These are phyloP conservation scores for Sinelater perroti DNA, from an alignment of 2,888 invertebrate species.

Conservation along the genomic window DNA sequence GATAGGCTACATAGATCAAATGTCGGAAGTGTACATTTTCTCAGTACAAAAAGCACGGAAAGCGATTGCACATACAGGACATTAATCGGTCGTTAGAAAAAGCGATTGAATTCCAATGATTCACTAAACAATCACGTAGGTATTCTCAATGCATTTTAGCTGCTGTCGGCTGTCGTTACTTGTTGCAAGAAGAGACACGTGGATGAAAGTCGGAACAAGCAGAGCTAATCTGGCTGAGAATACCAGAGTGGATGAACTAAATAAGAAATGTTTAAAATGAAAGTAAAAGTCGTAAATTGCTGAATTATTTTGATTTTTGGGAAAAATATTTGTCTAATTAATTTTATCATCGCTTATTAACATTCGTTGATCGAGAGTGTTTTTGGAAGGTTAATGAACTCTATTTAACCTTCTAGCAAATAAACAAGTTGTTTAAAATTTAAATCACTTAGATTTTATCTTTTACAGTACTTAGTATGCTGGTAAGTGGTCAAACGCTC, in stretches of 20 bases:
- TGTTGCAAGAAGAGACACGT: constrained; percentile 18
- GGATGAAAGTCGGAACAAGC: constrained; percentile 28
- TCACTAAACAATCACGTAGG: constrained; percentile 21
- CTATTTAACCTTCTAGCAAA: too few relatives aligned
- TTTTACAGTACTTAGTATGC: too few relatives aligned
- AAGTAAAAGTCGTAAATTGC: constrained; percentile 34
- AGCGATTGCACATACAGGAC: not conserved
- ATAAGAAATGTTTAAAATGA: constrained; percentile 20
- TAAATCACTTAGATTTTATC: too few relatives aligned
- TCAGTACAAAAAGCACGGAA: not conserved
- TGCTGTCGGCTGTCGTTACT: not conserved
- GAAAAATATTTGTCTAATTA: too few relatives aligned
- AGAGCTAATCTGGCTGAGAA: constrained; percentile 16
- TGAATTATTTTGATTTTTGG: too few relatives aligned
- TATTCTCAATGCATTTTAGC: constrained; percentile 3
- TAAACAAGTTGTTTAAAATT: too few relatives aligned
- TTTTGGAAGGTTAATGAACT: too few relatives aligned
- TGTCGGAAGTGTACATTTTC: too few relatives aligned
- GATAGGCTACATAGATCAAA: too few relatives aligned
- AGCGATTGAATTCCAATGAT: constrained; percentile 13
- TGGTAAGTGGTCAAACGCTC: too few relatives aligned
- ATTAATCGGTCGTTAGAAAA: not conserved
- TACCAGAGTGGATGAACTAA: constrained; percentile 17
- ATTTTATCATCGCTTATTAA: too few relatives aligned
- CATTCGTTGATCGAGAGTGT: too few relatives aligned